These are phyloP conservation scores for Artemisiospiza belli DNA, from an alignment of 2,113 vertebrate species.

Conservation along the genomic window DNA sequence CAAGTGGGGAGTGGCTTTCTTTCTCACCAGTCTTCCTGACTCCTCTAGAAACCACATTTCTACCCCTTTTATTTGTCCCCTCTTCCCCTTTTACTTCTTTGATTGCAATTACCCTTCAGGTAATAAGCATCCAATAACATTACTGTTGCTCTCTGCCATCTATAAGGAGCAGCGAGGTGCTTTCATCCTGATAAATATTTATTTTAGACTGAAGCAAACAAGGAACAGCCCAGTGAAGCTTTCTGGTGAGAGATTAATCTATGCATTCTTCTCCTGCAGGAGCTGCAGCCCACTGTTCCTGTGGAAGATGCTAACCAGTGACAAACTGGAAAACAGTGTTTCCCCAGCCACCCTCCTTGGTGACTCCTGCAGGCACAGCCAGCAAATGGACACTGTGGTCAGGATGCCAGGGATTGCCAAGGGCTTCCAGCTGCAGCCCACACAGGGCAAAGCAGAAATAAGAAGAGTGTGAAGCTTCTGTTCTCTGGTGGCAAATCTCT, in stretches of 20 bases:
- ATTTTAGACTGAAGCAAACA: not conserved
- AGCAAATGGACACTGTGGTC: not conserved
- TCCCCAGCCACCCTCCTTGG: not conserved
- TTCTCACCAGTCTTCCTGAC: not conserved
- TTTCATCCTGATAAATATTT: conserved; percentile 11
- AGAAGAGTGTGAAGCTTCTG: not conserved
- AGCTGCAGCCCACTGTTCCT: not conserved
- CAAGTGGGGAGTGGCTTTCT: not conserved
- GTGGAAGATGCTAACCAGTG: not conserved
- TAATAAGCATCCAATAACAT: not conserved
- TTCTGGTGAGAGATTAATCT: not conserved
- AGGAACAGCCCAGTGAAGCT: not conserved
- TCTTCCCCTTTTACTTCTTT: not conserved
- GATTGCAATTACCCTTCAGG: conserved; percentile 17
- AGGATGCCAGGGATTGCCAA: not conserved
- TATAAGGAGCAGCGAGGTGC: not conserved
- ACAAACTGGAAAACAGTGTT: not conserved
- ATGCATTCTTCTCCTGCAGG: not conserved
- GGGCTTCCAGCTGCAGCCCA: not conserved
- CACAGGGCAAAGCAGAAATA: not conserved
- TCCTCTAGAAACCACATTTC: not conserved
- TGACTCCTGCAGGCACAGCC: not conserved
- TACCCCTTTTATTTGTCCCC: not conserved
- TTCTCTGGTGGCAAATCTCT: not conserved
- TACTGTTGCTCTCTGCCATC: not conserved